A percentile compares a stretch with the other conserved stretches of the same genome.
Evolutionary conservation across 2,797 vertebrate species (phyloP).

Genomic region (Fratercula arctica): DNA sequence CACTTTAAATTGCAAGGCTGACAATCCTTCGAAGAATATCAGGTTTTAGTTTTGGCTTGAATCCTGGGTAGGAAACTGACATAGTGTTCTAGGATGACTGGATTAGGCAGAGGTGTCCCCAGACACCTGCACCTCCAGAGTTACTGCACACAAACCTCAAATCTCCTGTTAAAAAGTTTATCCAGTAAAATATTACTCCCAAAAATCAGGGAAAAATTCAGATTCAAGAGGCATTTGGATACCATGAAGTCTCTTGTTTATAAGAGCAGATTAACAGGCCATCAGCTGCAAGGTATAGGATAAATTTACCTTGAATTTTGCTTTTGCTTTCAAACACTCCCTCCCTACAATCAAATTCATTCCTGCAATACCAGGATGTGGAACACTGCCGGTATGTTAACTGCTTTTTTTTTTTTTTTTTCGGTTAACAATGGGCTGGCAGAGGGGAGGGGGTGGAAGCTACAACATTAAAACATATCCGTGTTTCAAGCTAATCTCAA

Average conservation of each 20-base stretch:
- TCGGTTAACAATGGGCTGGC: background rate
- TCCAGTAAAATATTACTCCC: background rate
- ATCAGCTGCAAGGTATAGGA: background rate
- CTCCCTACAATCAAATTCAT: background rate
- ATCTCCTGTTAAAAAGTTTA: background rate
- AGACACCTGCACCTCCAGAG: background rate
- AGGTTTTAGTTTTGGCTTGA: background rate
- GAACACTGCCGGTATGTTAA: background rate
- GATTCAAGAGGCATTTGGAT: background rate
- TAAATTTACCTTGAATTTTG: background rate
- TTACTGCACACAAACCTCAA: background rate
- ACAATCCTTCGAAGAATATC: background rate
- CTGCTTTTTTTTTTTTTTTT: background rate
- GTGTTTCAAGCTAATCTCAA: background rate
- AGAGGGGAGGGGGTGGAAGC: background rate
- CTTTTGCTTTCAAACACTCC: background rate
- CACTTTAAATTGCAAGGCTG: background rate
- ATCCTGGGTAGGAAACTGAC: background rate
- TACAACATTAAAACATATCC: background rate
- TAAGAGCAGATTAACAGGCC: background rate
- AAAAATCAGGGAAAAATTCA: background rate
- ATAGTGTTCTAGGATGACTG: background rate
- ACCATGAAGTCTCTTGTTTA: background rate
- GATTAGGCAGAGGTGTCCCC: background rate
- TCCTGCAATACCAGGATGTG: background rate